Conservation (phyloP, 2,113 vertebrate genomes). For the Gallinago media region DNA sequence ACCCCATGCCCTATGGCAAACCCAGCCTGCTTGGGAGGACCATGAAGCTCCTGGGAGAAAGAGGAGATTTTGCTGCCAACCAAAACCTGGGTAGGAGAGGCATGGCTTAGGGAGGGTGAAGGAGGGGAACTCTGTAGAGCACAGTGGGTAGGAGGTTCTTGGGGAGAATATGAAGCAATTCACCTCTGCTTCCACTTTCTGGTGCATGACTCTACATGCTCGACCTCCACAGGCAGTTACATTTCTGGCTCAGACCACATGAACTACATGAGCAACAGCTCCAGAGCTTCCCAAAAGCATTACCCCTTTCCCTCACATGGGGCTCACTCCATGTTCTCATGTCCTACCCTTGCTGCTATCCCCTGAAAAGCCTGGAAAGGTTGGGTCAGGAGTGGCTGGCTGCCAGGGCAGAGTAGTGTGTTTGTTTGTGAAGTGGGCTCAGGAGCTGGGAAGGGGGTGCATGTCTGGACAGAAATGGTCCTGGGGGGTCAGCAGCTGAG, state of each 20-base stretch:
- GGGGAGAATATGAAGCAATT: background rate
- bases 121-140: background rate
- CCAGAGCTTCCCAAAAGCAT: rapidly evolving
- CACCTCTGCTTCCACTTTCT: background rate
- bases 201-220: background rate
- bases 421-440: background rate
- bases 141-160: background rate
- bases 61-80: background rate
- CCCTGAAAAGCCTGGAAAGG: background rate
- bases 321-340: rapidly evolving
- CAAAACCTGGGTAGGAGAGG: background rate
- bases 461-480: background rate
- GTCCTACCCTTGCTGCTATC: background rate
- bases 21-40: background rate
- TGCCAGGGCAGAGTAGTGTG: background rate
- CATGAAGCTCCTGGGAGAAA: background rate
- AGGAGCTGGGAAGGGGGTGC: background rate
- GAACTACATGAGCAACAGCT: background rate
- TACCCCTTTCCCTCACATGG: rapidly evolving
- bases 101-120: no score
- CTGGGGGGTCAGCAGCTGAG: background rate
- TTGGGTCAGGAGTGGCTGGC: rapidly evolving
- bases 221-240: background rate
- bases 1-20: rapidly evolving
- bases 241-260: background rate